Conservation (phyloP, 2,797 vertebrate genomes). For the Chaunax sp. region DNA sequence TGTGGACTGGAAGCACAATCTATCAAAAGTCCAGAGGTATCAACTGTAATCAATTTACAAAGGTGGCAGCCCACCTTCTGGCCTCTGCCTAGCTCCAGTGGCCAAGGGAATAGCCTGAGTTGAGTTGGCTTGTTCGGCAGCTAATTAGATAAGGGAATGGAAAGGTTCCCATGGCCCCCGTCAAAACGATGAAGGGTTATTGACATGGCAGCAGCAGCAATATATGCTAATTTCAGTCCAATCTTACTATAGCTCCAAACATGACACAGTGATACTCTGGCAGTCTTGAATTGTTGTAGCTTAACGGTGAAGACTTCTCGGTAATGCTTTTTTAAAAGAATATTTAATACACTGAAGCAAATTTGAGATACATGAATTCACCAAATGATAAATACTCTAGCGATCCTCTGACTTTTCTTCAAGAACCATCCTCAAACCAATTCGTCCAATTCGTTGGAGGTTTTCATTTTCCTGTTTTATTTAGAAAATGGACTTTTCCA, state of each 20-base stretch:
- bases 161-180: slow-evolving; percentile 53
- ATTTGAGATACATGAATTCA: too few species aligned
- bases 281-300: slow-evolving; percentile 8
- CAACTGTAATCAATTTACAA: slow-evolving; percentile 79
- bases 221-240: slow-evolving; percentile 68
- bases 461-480: too few species aligned
- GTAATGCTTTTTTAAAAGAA: too few species aligned
- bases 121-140: slow-evolving; percentile 65
- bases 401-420: too few species aligned
- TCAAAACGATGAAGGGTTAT: slow-evolving; percentile 71
- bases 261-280: slow-evolving; percentile 21
- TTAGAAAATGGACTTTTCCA: too few species aligned
- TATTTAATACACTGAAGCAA: too few species aligned
- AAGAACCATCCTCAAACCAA: too few species aligned
- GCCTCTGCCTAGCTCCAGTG: slow-evolving; percentile 65
- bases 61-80: slow-evolving; percentile 71
- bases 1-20: slow-evolving; percentile 56
- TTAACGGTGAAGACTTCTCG: slow-evolving; percentile 32
- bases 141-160: slow-evolving; percentile 79
- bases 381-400: too few species aligned
- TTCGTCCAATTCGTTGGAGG: too few species aligned
- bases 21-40: slow-evolving; percentile 72
- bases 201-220: slow-evolving; percentile 70
- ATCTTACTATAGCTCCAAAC: slow-evolving; percentile 48
- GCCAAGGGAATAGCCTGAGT: slow-evolving; percentile 51